Evolutionary conservation across 2,113 vertebrate species (phyloP), one percentile per base, ranked within the genome.

Genomic region (Callospermophilus lateralis): DNA sequence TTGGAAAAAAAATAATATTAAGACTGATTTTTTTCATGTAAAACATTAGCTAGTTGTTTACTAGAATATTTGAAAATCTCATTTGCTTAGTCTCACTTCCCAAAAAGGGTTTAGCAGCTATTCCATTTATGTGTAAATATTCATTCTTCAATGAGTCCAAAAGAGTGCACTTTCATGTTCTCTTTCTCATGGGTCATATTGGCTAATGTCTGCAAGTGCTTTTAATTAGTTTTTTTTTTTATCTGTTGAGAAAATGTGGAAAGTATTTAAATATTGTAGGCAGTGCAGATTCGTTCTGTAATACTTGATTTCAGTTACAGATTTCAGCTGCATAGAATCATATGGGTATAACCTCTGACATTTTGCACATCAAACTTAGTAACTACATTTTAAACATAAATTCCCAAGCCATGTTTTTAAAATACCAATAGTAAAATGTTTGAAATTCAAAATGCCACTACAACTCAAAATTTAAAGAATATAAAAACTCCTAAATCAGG

Each of bases 401-500:
- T 96, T 93, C 84, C 48, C 89, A 94, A 96, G 45, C 72, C 94
- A 26, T 81, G 58, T 93, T 89, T 95, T 80, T 78, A 94, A 97
- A 96, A 87, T 58, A 93, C 34, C 91, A 95, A 97, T 77, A 68
- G 74, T 80, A 94, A 96, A 94, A 90, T 95, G 89, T 90, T 95
- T 96, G 51, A 87, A 90, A 97, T 95, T 77, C 74, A 97, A 97
- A 94, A 95, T 88, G 87, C 68, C 92, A 94, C 92, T 81, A 88
- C 72, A 90, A 45, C 61, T 95, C 79, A 96, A 93, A 80, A 88
- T 90, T 45, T 77, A 90, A 97, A 86, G 87, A 84, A 76, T 96
- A 97, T 74, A 96, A 97, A 97, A 95, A 81, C 45, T 22, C 42
- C 88, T 97, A 97, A 97, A 98, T 97, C 93, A 96, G 87, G 96